Evolutionary conservation across 2,113 vertebrate genomes (phyloP), one percentile per base, ranked within the genome.

Genomic region (Struthidea cinerea): DNA sequence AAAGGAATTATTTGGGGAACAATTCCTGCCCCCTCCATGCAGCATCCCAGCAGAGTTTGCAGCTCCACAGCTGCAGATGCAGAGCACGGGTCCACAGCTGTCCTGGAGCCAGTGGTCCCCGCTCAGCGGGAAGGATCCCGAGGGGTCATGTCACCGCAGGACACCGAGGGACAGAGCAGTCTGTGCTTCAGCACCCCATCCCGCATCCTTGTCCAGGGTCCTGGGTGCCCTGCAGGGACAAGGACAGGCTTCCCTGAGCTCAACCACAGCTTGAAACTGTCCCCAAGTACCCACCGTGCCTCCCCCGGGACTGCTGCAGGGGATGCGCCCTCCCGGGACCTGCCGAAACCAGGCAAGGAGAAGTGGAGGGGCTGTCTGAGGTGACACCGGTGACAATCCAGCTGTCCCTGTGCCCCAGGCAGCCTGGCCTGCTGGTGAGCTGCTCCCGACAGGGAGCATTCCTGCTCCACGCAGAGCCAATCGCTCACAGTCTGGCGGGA

Each of bases 111-210:
- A 22, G 42, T 0, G 23, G 15, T 19, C 8, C 26, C 67, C 16
- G 22, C 61, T 16, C 1, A 0, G 2, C 9, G 4, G 60, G 74
- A 35, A 37, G 78, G 22, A 33, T 4, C 28, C 13, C 21, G 1
- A 18, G 20, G 44, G 6, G 4, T 2, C n/a, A n/a, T 16, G 28
- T 11, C 56, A 47, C 30, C 73, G 10, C 57, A 8, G 49, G 69
- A 47, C 55, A 22, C 32, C 7, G 5, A 35, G 35, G 57, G 68
- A 56, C 53, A 44, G 85, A 55, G 59, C 47, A 16, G 16, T 9
- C 33, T 13, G 44, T 30, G 65, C 46, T 56, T 20, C 28, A 73
- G 86, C 55, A 52, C 4, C 41, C 27, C 3, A 10, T 14, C 41
- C 81, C 24, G 20, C 39, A 41, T 5, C 50, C 23, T 46, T n/a